Conservation (phyloP, 2,113 vertebrate species). For the Pelecanoides urinatrix region DNA sequence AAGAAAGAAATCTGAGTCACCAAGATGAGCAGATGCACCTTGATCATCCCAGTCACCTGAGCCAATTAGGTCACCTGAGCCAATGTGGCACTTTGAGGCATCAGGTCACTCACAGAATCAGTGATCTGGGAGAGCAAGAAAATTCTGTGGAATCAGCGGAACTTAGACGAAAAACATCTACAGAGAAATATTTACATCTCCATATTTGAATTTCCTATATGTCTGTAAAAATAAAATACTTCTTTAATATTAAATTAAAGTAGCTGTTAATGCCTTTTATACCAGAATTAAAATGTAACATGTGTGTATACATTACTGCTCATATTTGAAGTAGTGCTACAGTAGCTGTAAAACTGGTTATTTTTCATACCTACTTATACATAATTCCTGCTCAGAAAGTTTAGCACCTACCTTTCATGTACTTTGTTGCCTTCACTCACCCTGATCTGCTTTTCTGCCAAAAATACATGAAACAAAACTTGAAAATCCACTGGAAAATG, state of each 20-base stretch:
- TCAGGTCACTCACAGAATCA: not conserved
- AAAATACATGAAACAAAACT: not conserved
- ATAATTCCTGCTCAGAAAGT: not conserved
- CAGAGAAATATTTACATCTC: not conserved
- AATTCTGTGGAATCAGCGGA: not conserved
- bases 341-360: not conserved
- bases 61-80: not conserved
- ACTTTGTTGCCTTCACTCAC: not conserved
- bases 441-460: not conserved
- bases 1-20: not conserved
- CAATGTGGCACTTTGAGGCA: not conserved
- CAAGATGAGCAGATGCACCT: not conserved
- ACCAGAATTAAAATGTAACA: not conserved
- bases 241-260: not conserved
- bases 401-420: not conserved
- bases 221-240: not conserved
- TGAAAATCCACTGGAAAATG: not conserved
- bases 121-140: not conserved
- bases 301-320: not conserved
- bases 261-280: not conserved
- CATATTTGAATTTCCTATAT: not conserved
- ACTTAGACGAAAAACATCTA: not conserved
- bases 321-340: not conserved
- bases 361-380: not conserved
- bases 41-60: not conserved